Conservation (phyloP, 2,797 vertebrate genomes). For the Molossus molossus region DNA sequence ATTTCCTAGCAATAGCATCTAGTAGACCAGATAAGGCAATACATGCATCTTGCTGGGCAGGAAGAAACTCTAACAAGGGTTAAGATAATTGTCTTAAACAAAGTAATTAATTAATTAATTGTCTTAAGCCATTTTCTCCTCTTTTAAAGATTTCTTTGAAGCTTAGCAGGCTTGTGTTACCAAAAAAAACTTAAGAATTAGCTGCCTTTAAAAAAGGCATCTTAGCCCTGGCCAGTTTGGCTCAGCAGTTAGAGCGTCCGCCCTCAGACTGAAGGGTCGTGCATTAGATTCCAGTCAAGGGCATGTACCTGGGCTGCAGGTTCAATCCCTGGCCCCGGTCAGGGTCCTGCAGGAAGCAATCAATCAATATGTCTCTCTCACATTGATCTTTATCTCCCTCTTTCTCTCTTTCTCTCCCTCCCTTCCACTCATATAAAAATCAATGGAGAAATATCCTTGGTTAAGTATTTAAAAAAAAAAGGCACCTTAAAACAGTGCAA, state of each 20-base stretch:
- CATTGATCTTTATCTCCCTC: too few relatives aligned
- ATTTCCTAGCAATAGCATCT: constrained; percentile 50
- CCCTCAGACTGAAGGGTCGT: too few relatives aligned
- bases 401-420: too few relatives aligned
- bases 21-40: constrained; percentile 36
- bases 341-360: too few relatives aligned
- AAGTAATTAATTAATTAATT: not conserved
- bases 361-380: too few relatives aligned
- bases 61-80: constrained; percentile 40
- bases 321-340: too few relatives aligned
- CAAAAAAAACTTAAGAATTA: constrained; percentile 20
- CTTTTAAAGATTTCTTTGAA: constrained; percentile 53
- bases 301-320: too few relatives aligned
- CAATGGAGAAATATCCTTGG: too few relatives aligned
- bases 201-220: not conserved
- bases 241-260: too few relatives aligned
- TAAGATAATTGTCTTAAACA: constrained; percentile 60
- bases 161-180: constrained; percentile 1
- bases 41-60: not conserved
- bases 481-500: constrained; percentile 40
- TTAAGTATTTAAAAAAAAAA: not conserved
- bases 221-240: too few relatives aligned
- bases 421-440: too few relatives aligned
- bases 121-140: not conserved
- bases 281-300: too few relatives aligned